Percentiles rank a stretch among this genome's conserved stretches.
Conservation (phyloP, 1,140 invertebrate species). For the Trinorchestia longiramus region DNA sequence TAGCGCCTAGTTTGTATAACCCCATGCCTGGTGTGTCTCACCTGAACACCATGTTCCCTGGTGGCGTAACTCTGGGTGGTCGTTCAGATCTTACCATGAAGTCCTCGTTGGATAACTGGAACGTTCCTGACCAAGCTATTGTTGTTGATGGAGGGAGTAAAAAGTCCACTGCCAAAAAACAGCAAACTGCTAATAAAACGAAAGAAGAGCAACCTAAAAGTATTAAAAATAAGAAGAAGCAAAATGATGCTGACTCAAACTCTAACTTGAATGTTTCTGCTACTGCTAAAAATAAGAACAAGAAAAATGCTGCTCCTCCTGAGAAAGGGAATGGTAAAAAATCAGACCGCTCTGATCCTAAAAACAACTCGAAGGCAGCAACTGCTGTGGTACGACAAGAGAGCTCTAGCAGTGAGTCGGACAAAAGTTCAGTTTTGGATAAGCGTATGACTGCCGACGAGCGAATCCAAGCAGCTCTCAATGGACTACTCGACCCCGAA, state of each 20-base stretch:
- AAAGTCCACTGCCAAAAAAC: not conserved
- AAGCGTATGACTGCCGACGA: constrained; percentile 62
- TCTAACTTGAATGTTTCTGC: not conserved
- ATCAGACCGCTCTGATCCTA: not conserved
- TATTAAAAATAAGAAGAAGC: constrained; percentile 23
- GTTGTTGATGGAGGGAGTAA: not conserved
- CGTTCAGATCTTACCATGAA: not conserved
- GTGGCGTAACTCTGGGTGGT: not conserved
- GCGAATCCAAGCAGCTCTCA: constrained; percentile 62
- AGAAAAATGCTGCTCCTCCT: not conserved
- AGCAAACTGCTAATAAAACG: not conserved
- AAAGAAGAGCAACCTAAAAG: constrained; percentile 8
- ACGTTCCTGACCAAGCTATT: not conserved
- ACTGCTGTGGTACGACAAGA: not conserved
- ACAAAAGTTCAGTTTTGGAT: not conserved
- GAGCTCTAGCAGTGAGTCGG: not conserved
- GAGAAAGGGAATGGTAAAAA: not conserved
- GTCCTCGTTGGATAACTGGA: not conserved
- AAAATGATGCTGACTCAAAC: constrained; percentile 1
- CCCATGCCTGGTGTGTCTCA: constrained; percentile 28
- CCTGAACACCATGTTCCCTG: not conserved
- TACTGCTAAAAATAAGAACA: not conserved
- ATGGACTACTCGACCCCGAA: constrained; percentile 62
- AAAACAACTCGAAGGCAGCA: not conserved
- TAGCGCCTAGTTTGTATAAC: constrained; percentile 3